Evolutionary conservation across 2,113 vertebrate genomes (phyloP), one percentile per base, ranked within the genome.

Genomic region (Phylloscopus whistleri): DNA sequence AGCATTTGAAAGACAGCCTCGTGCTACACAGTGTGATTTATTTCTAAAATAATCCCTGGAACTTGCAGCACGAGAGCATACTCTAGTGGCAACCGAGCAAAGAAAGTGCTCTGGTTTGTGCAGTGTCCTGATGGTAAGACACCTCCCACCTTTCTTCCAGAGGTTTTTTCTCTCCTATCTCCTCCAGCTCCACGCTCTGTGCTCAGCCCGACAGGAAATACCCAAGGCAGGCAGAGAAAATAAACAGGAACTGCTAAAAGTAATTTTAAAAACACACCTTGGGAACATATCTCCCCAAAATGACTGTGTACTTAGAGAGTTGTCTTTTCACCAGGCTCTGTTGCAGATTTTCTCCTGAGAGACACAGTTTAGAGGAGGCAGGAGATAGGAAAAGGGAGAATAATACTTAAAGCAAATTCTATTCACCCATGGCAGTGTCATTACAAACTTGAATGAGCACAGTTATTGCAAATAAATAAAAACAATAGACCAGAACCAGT

Each of bases 381-480:
- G 90, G 90, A 95, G 96, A 96, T 95, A 97, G 89, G 78, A 75
- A 95, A 94, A 88, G 89, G 94, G 76, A 96, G 96, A 97, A 90
- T 98, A 98, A 98, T 98, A 97, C 97, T 96, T 97, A 98, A 97
- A 98, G 97, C 97, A 98, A 98, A 98, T 95, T 97, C 97, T 97
- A 90, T 79, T 98, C 98, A 98, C 97, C 98, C 98, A 96, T 98
- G 97, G 97, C 98, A 96, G 97, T 97, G 97, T 97, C 98, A 98
- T 98, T 98, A 98, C 97, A 98, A 98, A 98, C 97, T 97, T 95
- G 96, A 98, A 97, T 97, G 98, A 98, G 92, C 98, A 97, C 97
- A 95, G 96, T 98, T 98, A 98, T 98, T 98, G 97, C 96, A 97
- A 98, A 98, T 98, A 98, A 98, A 98, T 98, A 98, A 98, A 98